Percentiles rank a stretch among this genome's conserved stretches.
Evolutionary conservation across 2,888 invertebrate species (phyloP).

Genomic region (Notodonta dromedarius): DNA sequence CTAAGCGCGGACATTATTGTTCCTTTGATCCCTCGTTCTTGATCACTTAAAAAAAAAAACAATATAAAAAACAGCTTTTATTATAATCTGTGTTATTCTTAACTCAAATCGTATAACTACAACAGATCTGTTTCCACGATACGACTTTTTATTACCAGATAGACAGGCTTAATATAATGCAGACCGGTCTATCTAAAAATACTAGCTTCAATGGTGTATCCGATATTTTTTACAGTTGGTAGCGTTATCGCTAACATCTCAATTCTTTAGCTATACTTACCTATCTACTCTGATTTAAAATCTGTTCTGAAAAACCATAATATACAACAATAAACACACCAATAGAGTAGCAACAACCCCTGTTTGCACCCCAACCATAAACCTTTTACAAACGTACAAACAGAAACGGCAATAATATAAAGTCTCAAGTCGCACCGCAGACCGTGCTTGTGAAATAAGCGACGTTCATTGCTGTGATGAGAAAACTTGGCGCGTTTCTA

Average conservation of each 20-base stretch:
- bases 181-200: too few species aligned
- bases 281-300: not conserved
- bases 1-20: constrained; percentile 6
- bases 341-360: not conserved
- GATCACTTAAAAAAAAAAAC: not conserved
- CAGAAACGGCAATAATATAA: not conserved
- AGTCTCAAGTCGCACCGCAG: not conserved
- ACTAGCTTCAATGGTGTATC: too few species aligned
- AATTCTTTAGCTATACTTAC: too few species aligned
- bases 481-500: not conserved
- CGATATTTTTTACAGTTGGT: too few species aligned
- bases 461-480: not conserved
- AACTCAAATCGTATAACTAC: too few species aligned
- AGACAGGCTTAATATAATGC: too few species aligned
- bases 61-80: not conserved
- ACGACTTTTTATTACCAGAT: too few species aligned
- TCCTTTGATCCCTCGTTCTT: not conserved
- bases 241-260: too few species aligned
- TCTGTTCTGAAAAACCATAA: not conserved
- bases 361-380: not conserved
- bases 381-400: not conserved
- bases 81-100: not conserved
- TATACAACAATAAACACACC: not conserved
- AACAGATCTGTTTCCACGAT: too few species aligned
- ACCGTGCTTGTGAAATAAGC: not conserved